Percentiles rank a stretch among this genome's conserved stretches.
These are phyloP conservation scores for Chunga burmeisteri DNA, from an alignment of 2,113 vertebrate species.

Conservation along the genomic window DNA sequence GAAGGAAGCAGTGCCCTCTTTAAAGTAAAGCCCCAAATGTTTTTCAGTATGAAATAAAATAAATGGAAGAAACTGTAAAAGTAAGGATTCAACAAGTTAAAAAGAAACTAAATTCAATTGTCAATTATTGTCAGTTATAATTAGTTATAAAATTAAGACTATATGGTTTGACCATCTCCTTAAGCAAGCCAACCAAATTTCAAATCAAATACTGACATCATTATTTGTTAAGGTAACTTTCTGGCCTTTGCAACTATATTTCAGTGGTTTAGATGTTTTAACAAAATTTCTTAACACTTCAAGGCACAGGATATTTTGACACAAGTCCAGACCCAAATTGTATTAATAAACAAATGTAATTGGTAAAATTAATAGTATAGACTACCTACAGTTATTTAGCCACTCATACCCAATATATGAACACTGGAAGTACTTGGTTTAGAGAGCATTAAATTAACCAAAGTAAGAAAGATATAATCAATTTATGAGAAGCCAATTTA, in stretches of 20 bases:
- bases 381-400: not conserved
- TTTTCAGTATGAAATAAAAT: not conserved
- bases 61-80: conserved; percentile 34
- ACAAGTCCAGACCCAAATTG: not conserved
- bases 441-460: not conserved
- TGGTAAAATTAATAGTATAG: not conserved
- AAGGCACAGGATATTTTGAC: not conserved
- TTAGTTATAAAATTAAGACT: conserved; percentile 14
- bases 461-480: not conserved
- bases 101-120: conserved; percentile 6
- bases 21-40: conserved; percentile 11
- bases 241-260: not conserved
- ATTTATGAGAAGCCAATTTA: not conserved
- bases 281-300: not conserved
- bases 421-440: not conserved
- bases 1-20: conserved; percentile 12
- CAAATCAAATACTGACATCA: not conserved
- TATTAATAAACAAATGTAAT: not conserved
- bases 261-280: not conserved
- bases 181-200: conserved; percentile 27
- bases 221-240: not conserved
- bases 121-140: not conserved
- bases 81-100: conserved; percentile 62
- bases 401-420: not conserved
- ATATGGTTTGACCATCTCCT: not conserved